phyloP scores from a whole-genome alignment of 2,113 vertebrate genomes.

The Mustela nigripes region DNA sequence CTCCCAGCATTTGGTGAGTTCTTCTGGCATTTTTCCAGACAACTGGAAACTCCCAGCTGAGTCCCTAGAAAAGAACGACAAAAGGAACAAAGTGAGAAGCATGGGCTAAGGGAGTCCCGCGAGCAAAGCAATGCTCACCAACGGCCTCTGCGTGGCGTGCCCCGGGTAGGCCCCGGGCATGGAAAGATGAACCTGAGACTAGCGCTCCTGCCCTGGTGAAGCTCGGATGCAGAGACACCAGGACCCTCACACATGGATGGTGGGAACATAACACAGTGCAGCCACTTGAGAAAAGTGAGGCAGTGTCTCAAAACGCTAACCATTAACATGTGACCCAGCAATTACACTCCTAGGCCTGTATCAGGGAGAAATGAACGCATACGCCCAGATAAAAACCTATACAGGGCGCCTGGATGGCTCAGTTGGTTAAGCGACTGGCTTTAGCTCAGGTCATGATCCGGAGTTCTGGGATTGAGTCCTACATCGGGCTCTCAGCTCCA shows the following conservation, averaged over 20 bases:
- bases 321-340: not conserved
- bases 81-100: not conserved
- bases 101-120: not conserved
- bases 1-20: not conserved
- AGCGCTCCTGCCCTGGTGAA: not conserved
- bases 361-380: not conserved
- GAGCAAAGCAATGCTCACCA: accelerated
- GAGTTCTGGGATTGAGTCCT: too few species aligned
- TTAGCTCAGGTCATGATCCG: too few species aligned
- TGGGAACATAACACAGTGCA: not conserved
- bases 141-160: not conserved
- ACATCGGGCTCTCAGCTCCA: too few species aligned
- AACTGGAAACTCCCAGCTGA: not conserved
- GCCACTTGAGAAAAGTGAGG: not conserved
- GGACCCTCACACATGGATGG: not conserved
- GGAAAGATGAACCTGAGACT: too few species aligned
- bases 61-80: constrained; percentile 4
- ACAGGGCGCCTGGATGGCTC: too few species aligned
- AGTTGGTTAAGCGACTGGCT: too few species aligned
- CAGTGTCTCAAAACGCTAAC: not conserved
- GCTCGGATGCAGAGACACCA: not conserved
- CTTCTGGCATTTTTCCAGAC: constrained; percentile 27
- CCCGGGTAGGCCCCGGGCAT: accelerated
- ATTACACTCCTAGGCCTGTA: not conserved
- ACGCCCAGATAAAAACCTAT: not conserved